Percentiles rank a stretch among this genome's conserved stretches.
These are phyloP conservation scores for Neolamprologus fasciatus DNA, from an alignment of 2,113 vertebrate species.

Conservation along the genomic window DNA sequence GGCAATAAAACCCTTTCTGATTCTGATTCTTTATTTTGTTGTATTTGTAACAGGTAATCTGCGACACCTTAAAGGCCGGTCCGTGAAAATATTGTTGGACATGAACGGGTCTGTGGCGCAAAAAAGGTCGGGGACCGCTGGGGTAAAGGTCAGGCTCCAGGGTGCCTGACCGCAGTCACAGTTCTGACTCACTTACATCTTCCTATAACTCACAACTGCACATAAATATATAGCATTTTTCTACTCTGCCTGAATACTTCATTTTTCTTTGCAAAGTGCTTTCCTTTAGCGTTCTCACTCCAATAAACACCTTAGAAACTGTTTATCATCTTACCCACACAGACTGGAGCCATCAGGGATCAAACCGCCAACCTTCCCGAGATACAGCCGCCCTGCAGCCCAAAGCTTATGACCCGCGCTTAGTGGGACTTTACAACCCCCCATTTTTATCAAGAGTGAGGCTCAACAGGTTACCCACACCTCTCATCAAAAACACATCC, in stretches of 20 bases:
- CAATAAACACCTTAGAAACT: background rate
- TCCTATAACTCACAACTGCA: background rate
- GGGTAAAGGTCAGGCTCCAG: background rate
- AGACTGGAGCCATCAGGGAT: background rate
- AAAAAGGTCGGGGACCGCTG: fast-evolving
- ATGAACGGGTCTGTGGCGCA: fast-evolving
- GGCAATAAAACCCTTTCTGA: fast-evolving
- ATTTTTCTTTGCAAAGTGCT: fast-evolving
- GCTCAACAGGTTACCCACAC: background rate
- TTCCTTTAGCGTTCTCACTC: background rate
- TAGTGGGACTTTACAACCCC: background rate
- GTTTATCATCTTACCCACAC: fast-evolving
- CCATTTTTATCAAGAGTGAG: fast-evolving
- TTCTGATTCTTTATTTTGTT: background rate
- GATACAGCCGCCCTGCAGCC: fast-evolving
- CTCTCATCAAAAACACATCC: background rate
- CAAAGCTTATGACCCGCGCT: fast-evolving
- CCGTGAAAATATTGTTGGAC: fast-evolving
- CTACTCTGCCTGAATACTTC: background rate
- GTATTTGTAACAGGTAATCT: background rate
- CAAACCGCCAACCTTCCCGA: background rate
- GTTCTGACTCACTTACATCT: background rate
- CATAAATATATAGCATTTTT: fast-evolving
- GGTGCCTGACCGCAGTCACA: background rate
- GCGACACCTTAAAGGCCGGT: background rate